Evolutionary conservation across 2,888 invertebrate genomes (phyloP).

Genomic region (Apamea sordens): DNA sequence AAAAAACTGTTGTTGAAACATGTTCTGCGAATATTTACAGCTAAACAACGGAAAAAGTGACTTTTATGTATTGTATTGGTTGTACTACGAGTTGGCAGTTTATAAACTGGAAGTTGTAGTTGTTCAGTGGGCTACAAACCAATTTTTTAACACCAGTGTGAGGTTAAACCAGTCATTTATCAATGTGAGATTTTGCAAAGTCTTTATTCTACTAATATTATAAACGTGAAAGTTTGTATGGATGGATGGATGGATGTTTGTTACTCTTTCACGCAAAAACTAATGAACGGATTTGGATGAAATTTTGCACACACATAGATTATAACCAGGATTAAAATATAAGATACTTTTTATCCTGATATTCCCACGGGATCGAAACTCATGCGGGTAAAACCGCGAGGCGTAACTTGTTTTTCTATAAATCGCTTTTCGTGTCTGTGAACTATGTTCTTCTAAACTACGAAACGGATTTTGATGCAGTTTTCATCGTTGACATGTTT

Average conservation of each 20-base stretch:
- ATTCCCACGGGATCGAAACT: too few species aligned
- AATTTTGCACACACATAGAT: too few species aligned
- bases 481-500: not conserved
- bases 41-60: slow-evolving; percentile 1
- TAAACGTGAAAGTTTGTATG: too few species aligned
- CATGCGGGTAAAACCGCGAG: too few species aligned
- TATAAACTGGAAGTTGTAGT: slow-evolving; percentile 3
- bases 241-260: too few species aligned
- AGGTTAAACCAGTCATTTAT: not conserved
- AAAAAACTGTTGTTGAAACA: slow-evolving; percentile 25
- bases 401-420: not conserved
- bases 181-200: not conserved
- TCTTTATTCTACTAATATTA: not conserved
- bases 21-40: slow-evolving; percentile 22
- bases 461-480: not conserved
- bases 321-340: too few species aligned
- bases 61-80: slow-evolving; percentile 4
- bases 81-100: not conserved
- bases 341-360: too few species aligned
- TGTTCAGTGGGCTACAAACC: too few species aligned
- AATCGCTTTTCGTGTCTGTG: not conserved
- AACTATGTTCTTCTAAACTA: not conserved
- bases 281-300: too few species aligned
- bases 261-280: too few species aligned
- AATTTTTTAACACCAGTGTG: not conserved